Evolutionary conservation across 1,140 invertebrate genomes (phyloP), one percentile per base, ranked within the genome.

Genomic region (Cyclargus thomasi): DNA sequence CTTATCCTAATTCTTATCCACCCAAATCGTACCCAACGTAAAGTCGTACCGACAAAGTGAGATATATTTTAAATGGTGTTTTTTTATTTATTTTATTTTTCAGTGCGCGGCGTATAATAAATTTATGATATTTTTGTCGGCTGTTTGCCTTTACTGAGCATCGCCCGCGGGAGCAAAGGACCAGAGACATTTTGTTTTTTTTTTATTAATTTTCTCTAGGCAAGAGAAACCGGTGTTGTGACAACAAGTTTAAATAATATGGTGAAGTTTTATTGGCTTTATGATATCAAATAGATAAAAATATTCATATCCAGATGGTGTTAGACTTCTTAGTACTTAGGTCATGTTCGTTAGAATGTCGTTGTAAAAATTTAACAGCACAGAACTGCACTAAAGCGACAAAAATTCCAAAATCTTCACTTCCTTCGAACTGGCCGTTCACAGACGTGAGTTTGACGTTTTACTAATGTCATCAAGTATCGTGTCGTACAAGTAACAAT

Each of bases 41-140:
- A 76, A 73, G 79, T 74, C 67, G 68, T 69, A 65, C 55, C 68
- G 65, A 79, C 82, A 83, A 81, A 85, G 81, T 86, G 79, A 82
- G 78, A 82, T 85, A 82, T 83, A 83, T 76, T 78, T 84, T 83
- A 83, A 47, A 47, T 16, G 6, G 3, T 16, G 10, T 47, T 47
- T 83, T 81, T 68, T 71, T 69, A 75, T 74, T 81, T 82, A 82
- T 86, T 83, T 80, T 76, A 80, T 69, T 86, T 85, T 85, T 83
- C 81, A 82, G 70, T 84, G 78, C 76, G 75, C 67, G 70, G 71
- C 68, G 70, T 59, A 64, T 71, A 70, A 78, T 82, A 77, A 83
- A 86, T 86, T 86, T 86, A 86, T 82, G 80, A 80, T 80, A 83
- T 81, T 80, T 82, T 80, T 85, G 81, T 82, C 83, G 78, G 79